Conservation (phyloP, 2,113 vertebrate species). For the Rattus rattus region DNA sequence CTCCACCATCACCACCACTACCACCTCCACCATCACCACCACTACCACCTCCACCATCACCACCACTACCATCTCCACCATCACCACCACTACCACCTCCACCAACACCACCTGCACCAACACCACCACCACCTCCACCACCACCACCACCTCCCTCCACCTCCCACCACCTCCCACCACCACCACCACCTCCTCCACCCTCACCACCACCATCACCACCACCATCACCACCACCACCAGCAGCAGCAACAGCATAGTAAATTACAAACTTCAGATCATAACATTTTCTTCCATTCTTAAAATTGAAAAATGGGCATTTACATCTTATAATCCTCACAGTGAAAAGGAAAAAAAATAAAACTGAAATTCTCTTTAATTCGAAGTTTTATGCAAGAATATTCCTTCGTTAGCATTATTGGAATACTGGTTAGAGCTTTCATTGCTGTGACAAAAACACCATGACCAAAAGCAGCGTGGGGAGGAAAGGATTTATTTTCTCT, state of each 20-base stretch:
- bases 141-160: not conserved
- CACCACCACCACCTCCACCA: not conserved
- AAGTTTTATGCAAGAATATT: not conserved
- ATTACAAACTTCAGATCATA: not conserved
- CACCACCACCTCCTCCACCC: not conserved
- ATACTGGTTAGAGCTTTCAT: not conserved
- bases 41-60: not conserved
- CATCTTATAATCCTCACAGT: not conserved
- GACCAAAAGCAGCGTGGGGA: not conserved
- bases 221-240: not conserved
- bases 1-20: not conserved
- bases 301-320: not conserved
- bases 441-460: not conserved
- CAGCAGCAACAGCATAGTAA: not conserved
- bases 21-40: not conserved
- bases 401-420: not conserved
- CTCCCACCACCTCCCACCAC: not conserved
- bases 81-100: no score
- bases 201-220: not conserved
- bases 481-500: not conserved
- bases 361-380: slow-evolving; percentile 13
- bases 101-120: not conserved
- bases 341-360: not conserved
- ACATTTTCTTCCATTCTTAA: slow-evolving; percentile 17
- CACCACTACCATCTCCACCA: not conserved